A percentile compares a stretch with the other conserved stretches of the same genome.
Evolutionary conservation across 1,140 invertebrate species (phyloP).

Genomic region (Calosoma granatense): DNA sequence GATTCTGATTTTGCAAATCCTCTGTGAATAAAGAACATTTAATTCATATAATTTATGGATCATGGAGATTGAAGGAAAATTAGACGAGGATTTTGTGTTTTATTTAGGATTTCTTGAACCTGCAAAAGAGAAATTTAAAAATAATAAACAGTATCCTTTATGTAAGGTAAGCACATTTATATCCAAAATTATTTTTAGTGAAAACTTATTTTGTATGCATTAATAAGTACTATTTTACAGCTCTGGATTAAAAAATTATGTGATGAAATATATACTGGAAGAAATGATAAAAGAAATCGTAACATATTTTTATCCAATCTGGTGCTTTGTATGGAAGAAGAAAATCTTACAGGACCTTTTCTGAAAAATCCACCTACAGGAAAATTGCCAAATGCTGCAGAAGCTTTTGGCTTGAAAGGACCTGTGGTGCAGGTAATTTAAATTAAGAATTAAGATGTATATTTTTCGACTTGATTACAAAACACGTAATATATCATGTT

Average conservation of each 20-base stretch:
- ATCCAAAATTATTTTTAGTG: too few species aligned
- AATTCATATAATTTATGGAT: too few species aligned
- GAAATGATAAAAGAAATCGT: slow-evolving; percentile 30
- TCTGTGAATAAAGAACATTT: too few species aligned
- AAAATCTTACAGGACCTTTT: slow-evolving; percentile 30
- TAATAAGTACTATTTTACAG: too few species aligned
- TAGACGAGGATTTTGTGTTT: slow-evolving; percentile 35
- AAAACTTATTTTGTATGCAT: too few species aligned
- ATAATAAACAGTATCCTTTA: slow-evolving; percentile 18
- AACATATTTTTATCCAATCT: slow-evolving; percentile 35
- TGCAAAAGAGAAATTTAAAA: slow-evolving; percentile 24
- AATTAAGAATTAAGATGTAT: not conserved
- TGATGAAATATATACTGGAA: slow-evolving; percentile 25
- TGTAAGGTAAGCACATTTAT: slow-evolving; percentile 14
- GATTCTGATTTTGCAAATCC: too few species aligned
- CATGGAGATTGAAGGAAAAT: slow-evolving; percentile 30
- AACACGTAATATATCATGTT: too few species aligned
- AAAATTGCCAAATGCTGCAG: slow-evolving; percentile 25
- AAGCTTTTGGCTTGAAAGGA: slow-evolving; percentile 22
- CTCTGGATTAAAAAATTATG: slow-evolving; percentile 34
- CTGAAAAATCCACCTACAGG: slow-evolving; percentile 24
- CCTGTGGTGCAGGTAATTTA: slow-evolving; percentile 5
- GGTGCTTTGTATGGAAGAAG: slow-evolving; percentile 31
- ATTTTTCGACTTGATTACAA: not conserved
- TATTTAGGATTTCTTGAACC: slow-evolving; percentile 32